Evolutionary conservation across 30 jellyfish, hydroid and myxozoan species (phyloP), one percentile per base, ranked within the genome.

Genomic region (Aurelia sp.): DNA sequence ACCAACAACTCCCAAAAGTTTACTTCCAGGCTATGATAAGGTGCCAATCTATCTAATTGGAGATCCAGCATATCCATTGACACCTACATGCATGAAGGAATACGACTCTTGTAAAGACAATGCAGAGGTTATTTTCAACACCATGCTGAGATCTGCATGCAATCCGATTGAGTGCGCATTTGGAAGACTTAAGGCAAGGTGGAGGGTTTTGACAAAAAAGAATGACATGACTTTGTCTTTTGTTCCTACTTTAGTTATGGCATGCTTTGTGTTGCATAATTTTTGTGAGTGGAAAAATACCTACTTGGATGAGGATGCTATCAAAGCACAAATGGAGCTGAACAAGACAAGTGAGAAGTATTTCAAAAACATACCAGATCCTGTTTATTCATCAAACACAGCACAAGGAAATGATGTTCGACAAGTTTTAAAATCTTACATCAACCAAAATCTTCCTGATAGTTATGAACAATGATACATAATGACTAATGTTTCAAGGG

Each of bases 121-220:
- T 70, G 81, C 65, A 12, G 63, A 92, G 55, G 97, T 92, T 11
- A 76, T 86, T 19, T 87, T 86, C 84, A 87, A 87, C 66, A 87
- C 51, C 63, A 21, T 87, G 78, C 84, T 92, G 35, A 48, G 97
- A 13, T 41, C 79, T 7, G 98, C 97, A 11, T 44, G 96, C 5
- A 91, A 91, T 27, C 98, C 90, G 15, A 79, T 85, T 8, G 96
- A 84, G 64, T 91, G 97, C 63, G 98, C 98, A 0, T 91, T 91
- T 85, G 94, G 93, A 2, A 81, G 98, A 8, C 81, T 85, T 41
- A 77, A 91, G 74, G 96, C 98, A 30, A 13, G 96, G 38, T 85
- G 94, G 98, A 12, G 72, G 20, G 44, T 91, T 17, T 61, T 91
- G 71, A 68, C 91, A 30, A 85, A 65, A 58, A 78, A 74, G 33